Percentiles rank a stretch among this genome's conserved stretches.
Conservation (phyloP, 2,888 invertebrate genomes). For the Philereme vetulata region DNA sequence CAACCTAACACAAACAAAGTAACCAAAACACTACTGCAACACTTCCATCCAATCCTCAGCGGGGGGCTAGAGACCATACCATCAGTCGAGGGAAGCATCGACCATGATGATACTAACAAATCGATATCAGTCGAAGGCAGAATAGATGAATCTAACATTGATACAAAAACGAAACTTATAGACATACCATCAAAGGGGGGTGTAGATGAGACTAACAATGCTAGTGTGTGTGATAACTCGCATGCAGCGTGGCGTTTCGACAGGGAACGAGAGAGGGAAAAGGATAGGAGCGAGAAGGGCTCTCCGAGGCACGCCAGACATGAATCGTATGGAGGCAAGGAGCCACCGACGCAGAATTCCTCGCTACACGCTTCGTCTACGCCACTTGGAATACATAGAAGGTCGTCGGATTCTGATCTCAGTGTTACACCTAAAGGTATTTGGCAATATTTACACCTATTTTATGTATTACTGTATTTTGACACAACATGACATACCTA, state of each 20-base stretch:
- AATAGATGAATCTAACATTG: conserved; percentile 68
- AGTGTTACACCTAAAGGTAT: conserved; percentile 96
- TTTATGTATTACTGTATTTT: too few relatives aligned
- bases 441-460: too few relatives aligned
- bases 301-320: conserved; percentile 81
- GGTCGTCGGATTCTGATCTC: conserved; percentile 97
- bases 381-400: conserved; percentile 86
- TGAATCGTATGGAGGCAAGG: conserved; percentile 81
- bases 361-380: conserved; percentile 76
- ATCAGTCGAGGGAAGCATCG: conserved; percentile 43
- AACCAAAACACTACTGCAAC: conserved; percentile 61
- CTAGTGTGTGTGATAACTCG: conserved; percentile 82
- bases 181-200: conserved; percentile 45
- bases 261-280: conserved; percentile 65
- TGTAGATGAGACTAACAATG: conserved; percentile 70
- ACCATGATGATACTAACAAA: conserved; percentile 3
- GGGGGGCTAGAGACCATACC: conserved; percentile 73
- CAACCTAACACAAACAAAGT: conserved; percentile 53
- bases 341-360: conserved; percentile 64
- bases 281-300: conserved; percentile 54
- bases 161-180: conserved; percentile 41
- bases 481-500: too few relatives aligned
- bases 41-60: conserved; percentile 69
- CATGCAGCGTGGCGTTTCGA: conserved; percentile 81
- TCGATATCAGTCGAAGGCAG: conserved; percentile 5